phyloP scores from a whole-genome alignment of 2,888 invertebrate species.

The Kryphioiulus occultus region DNA sequence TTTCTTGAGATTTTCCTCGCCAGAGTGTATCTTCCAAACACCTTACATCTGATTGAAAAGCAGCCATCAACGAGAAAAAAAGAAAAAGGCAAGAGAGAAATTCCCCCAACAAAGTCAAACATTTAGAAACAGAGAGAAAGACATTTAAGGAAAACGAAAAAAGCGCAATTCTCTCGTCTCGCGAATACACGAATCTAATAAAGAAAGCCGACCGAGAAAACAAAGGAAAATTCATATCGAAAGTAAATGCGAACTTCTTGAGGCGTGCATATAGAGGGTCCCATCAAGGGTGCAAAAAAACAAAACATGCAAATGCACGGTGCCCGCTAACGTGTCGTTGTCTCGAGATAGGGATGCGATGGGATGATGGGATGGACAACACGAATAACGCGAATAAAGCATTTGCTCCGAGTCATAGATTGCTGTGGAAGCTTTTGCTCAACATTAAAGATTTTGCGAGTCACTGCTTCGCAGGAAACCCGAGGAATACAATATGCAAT shows the following conservation, averaged over 20 bases:
- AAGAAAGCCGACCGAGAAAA: constrained; percentile 19
- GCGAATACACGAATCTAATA: constrained; percentile 30
- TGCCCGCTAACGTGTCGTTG: neutral
- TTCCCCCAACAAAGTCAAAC: constrained; percentile 41
- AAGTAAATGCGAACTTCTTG: constrained; percentile 22
- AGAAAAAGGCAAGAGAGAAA: neutral
- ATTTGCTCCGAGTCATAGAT: no score
- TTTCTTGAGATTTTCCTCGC: constrained; percentile 36
- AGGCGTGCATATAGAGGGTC: constrained; percentile 31
- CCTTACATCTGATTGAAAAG: constrained; percentile 45
- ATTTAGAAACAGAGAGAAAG: constrained; percentile 42
- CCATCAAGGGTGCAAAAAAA: neutral
- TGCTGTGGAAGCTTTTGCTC: no score
- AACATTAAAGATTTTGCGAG: no score
- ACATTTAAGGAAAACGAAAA: constrained; percentile 40
- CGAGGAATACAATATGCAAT: no score
- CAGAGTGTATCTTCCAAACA: constrained; percentile 41
- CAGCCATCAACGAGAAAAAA: constrained; percentile 39
- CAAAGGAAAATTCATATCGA: constrained; percentile 30
- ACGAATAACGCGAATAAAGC: no score
- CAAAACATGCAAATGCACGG: constrained; percentile 1
- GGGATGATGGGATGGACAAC: no score
- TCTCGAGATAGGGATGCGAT: no score
- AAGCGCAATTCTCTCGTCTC: constrained; percentile 24
- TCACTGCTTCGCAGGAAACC: no score